Base-by-base conservation (phyloP, 2,113 vertebrate genomes). In the Odobenus rosmarus region DNA sequence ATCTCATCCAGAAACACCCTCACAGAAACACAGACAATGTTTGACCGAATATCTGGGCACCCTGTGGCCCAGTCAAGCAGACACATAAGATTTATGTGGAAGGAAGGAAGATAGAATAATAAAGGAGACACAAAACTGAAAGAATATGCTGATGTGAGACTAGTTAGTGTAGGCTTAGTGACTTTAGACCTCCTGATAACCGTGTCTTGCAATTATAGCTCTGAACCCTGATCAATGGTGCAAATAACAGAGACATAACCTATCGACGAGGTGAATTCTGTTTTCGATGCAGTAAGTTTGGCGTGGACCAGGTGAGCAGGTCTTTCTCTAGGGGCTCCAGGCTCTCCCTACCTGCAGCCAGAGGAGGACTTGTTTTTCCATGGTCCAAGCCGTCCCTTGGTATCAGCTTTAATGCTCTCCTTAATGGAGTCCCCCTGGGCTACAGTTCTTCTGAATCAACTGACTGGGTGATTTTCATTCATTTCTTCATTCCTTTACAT, bases 401-500 rank as follows among this genome's bases (percentile, higher is more conserved):
- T n/a, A 13, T n/a, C 36, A 87, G 46, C n/a, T 23, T 85, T 7
- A 28, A 19, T 0, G 10, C 18, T 61, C 12, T 79, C 55, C n/a
- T 79, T 79, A 24, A 64, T 33, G 33, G 64, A 88, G 11, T 72
- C 8, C 31, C 28, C 28, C 21, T 51, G 57, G 11, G 26, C 16
- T 80, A 59, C 87, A 33, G 1, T 42, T 88, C 59, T 93, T 95
- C 74, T 57, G 55, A 33, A 76, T 86, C 33, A 72, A 51, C 23
- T 11, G 19, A 51, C 23, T 11, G 19, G 57, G n/a, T 64, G 28
- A 77, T 88, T 83, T 39, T 51, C 39, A 59, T 57, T 89, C 1
- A 23, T 92, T 69, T 82, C n/a, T 81, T 87, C 13, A n/a, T 86
- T 77, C 89, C n/a, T 95, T 93, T 24, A 57, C 42, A 46, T 42